Evolutionary conservation across 2,113 vertebrate species (phyloP).

Genomic region (Hydropotes inermis): DNA sequence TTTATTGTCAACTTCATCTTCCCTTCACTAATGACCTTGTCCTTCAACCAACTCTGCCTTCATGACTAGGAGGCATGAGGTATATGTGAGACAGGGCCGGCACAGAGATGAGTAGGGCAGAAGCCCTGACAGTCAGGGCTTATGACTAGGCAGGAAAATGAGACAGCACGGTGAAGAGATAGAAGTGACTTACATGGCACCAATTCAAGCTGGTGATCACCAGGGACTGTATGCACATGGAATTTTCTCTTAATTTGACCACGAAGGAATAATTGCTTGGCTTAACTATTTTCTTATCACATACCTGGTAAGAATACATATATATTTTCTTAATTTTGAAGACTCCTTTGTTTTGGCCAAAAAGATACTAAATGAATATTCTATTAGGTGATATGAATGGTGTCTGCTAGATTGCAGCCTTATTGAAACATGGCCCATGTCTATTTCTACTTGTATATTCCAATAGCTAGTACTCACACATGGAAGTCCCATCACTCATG

Average conservation of each 20-base stretch:
- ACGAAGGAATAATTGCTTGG: background rate
- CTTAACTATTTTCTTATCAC: background rate
- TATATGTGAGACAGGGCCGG: fast-evolving
- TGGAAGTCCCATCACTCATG: background rate
- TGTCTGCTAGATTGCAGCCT: too few species aligned
- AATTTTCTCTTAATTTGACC: background rate
- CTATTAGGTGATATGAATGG: background rate
- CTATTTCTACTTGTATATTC: background rate
- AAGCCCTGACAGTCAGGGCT: background rate
- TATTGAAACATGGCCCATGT: background rate
- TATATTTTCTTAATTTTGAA: background rate
- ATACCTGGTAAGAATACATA: background rate
- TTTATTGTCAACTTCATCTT: background rate
- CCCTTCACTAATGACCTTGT: background rate
- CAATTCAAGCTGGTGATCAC: background rate
- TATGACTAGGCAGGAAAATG: background rate
- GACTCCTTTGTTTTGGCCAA: background rate
- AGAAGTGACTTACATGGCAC: fast-evolving
- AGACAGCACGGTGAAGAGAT: background rate
- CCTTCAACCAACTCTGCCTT: too few species aligned
- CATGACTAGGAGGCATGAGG: fast-evolving
- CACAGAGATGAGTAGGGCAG: background rate
- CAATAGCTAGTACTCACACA: background rate
- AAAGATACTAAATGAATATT: background rate
- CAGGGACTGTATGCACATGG: background rate